These are phyloP conservation scores for Podarcis cretensis DNA, from an alignment of 2,113 vertebrate species.

Conservation along the genomic window DNA sequence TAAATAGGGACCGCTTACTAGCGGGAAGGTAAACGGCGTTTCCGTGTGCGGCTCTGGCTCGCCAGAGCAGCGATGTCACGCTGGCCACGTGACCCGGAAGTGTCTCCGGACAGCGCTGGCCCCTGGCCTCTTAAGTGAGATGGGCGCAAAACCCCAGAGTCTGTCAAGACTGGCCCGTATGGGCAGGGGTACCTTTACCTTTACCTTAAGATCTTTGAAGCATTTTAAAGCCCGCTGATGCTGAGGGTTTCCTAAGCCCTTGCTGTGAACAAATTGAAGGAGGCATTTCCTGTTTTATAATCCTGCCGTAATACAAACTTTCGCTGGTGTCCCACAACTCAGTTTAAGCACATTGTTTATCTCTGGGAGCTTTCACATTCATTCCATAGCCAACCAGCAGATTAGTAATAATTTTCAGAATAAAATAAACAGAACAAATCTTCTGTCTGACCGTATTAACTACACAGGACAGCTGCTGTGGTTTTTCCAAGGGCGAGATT, in stretches of 20 bases:
- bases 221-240: not conserved
- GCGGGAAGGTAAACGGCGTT: too few species aligned
- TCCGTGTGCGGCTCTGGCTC: too few species aligned
- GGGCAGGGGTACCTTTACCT: too few species aligned
- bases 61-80: too few species aligned
- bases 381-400: not conserved
- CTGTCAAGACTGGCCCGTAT: too few species aligned
- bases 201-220: not conserved
- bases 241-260: not conserved
- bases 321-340: not conserved
- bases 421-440: not conserved
- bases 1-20: too few species aligned
- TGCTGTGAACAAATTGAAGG: not conserved
- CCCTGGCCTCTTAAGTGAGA: too few species aligned
- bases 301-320: not conserved
- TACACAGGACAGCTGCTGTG: not conserved
- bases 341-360: not conserved
- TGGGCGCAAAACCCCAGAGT: too few species aligned
- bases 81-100: too few species aligned
- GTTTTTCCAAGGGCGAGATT: not conserved
- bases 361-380: not conserved
- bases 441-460: not conserved
- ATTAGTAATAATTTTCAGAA: not conserved
- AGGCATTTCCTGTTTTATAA: slow-evolving; percentile 1
- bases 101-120: too few species aligned